Conservation (phyloP, 2,113 vertebrate genomes). For the Paracanthobrama guichenoti region DNA sequence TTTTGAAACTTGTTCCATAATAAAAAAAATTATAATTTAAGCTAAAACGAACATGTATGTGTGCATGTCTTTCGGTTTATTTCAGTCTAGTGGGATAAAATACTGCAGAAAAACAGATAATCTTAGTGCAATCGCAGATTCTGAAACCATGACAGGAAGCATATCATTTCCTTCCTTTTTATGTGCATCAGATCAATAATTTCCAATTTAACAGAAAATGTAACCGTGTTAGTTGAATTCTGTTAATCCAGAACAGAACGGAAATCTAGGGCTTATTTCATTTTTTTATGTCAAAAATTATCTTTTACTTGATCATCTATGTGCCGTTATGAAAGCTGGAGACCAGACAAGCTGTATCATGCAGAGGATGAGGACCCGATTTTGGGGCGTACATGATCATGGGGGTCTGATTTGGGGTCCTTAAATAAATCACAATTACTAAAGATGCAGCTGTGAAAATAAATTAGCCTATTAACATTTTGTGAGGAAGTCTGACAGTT, state of each 20-base stretch:
- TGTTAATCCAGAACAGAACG: neutral
- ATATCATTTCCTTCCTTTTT: conserved; percentile 45
- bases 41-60: neutral
- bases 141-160: conserved; percentile 52
- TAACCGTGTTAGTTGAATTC: neutral
- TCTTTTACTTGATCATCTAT: neutral
- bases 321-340: neutral
- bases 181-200: conserved; percentile 25
- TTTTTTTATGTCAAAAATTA: neutral
- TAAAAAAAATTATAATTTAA: neutral
- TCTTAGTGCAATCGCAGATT: conserved; percentile 5
- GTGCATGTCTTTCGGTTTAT: conserved; percentile 4
- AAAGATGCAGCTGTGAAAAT: neutral
- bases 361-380: conserved; percentile 62
- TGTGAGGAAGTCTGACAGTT: neutral
- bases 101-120: neutral
- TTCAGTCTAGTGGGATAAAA: neutral
- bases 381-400: neutral
- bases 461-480: neutral
- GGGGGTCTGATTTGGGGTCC: neutral
- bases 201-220: neutral
- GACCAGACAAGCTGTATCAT: conserved; percentile 3
- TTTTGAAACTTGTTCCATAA: neutral
- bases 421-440: neutral
- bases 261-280: neutral